A percentile compares a stretch with the other conserved stretches of the same genome.
Evolutionary conservation across 2,888 invertebrate species (phyloP).

Genomic region (Apoda limacodes): DNA sequence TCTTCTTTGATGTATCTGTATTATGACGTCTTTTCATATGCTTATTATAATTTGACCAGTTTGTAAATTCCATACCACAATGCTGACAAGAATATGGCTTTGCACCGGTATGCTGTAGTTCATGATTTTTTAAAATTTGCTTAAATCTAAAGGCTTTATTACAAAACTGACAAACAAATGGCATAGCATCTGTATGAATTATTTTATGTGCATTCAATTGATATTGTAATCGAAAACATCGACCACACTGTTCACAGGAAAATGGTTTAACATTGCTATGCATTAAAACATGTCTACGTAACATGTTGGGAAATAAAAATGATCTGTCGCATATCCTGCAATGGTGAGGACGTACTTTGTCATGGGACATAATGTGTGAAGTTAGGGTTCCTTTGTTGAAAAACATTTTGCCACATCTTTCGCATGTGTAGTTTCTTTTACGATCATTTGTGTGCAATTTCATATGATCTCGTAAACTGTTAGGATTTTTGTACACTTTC

Average conservation of each 20-base stretch:
- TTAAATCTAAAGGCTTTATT: slow-evolving; percentile 77
- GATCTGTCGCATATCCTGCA: slow-evolving; percentile 37
- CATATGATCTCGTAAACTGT: slow-evolving; percentile 57
- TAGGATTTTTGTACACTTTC: slow-evolving; percentile 34
- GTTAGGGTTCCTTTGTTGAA: slow-evolving; percentile 32
- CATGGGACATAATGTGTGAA: slow-evolving; percentile 30
- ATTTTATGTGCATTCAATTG: slow-evolving; percentile 73
- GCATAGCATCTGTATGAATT: slow-evolving; percentile 79
- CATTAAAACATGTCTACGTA: slow-evolving; percentile 32
- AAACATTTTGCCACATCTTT: slow-evolving; percentile 44
- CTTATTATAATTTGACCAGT: slow-evolving; percentile 84
- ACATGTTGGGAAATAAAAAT: slow-evolving; percentile 29
- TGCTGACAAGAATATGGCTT: slow-evolving; percentile 77
- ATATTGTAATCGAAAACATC: slow-evolving; percentile 30
- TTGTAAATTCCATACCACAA: slow-evolving; percentile 75
- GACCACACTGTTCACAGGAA: slow-evolving; percentile 37
- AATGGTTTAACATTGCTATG: slow-evolving; percentile 36
- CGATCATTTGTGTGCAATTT: slow-evolving; percentile 66
- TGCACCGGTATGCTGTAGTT: slow-evolving; percentile 75
- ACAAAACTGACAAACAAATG: slow-evolving; percentile 76
- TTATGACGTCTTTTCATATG: slow-evolving; percentile 82
- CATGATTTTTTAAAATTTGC: slow-evolving; percentile 75
- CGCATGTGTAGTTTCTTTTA: slow-evolving; percentile 40
- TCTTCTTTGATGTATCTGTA: slow-evolving; percentile 39
- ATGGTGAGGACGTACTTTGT: slow-evolving; percentile 30